These are phyloP conservation scores for Spermophilus dauricus DNA, from an alignment of 2,113 vertebrate species.

Conservation along the genomic window DNA sequence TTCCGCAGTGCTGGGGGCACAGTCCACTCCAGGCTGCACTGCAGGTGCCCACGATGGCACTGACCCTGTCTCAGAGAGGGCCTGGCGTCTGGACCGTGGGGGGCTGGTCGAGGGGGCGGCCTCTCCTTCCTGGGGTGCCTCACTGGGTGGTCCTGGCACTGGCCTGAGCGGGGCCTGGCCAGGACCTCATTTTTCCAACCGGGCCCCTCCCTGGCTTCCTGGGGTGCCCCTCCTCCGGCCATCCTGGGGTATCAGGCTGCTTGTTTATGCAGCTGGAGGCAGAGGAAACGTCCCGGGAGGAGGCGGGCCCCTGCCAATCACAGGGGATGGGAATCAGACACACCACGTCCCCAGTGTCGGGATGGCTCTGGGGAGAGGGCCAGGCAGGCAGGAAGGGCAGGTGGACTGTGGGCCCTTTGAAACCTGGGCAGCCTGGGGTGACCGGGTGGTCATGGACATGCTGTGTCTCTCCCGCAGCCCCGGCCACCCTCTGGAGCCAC, in stretches of 20 bases:
- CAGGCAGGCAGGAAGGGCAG: no score
- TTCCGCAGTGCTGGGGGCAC: no score
- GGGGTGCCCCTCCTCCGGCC: fast-evolving
- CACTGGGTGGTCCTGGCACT: not conserved
- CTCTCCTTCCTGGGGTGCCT: no score
- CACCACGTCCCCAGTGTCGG: fast-evolving
- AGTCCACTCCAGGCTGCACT: no score
- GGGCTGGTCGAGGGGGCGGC: not conserved
- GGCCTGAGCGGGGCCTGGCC: not conserved
- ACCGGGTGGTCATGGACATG: fast-evolving
- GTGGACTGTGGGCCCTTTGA: no score
- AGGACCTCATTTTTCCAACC: not conserved
- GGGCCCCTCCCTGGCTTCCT: not conserved
- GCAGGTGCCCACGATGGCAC: fast-evolving
- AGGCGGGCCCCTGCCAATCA: not conserved
- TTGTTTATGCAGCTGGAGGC: slow-evolving; percentile 6
- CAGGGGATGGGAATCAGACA: not conserved
- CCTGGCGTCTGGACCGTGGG: not conserved
- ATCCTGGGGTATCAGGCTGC: not conserved
- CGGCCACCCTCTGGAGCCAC: not conserved
- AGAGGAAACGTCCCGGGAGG: not conserved
- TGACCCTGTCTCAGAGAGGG: not conserved
- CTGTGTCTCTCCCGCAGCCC: fast-evolving
- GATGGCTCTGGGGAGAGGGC: not conserved
- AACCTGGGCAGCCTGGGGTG: no score